Evolutionary conservation across 2,888 invertebrate genomes (phyloP).

Genomic region (Diarsia mendica): DNA sequence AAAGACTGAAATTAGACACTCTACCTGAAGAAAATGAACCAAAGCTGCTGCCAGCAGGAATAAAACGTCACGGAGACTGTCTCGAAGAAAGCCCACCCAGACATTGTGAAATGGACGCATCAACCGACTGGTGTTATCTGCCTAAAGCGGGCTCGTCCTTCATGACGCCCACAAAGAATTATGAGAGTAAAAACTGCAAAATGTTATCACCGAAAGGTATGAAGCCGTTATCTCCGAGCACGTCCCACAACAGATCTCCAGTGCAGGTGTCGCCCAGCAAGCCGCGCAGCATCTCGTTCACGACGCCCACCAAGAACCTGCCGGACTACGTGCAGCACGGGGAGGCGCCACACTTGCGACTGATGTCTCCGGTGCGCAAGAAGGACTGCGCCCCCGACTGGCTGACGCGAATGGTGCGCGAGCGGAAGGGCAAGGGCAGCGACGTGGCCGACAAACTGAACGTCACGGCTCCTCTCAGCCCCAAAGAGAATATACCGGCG

Average conservation of each 20-base stretch:
- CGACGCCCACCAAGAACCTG: conserved; percentile 92
- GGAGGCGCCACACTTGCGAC: conserved; percentile 93
- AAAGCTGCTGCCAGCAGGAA: conserved; percentile 69
- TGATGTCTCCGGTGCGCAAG: conserved; percentile 92
- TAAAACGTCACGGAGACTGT: conserved; percentile 79
- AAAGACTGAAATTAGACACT: conserved; percentile 73
- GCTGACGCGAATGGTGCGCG: conserved; percentile 88
- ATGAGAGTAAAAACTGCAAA: conserved; percentile 73
- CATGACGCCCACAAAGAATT: conserved; percentile 82
- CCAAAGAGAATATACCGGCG: conserved; percentile 74
- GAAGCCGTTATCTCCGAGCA: conserved; percentile 69
- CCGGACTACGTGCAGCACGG: conserved; percentile 95
- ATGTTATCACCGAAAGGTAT: conserved; percentile 76
- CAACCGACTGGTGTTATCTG: conserved; percentile 75
- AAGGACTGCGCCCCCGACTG: conserved; percentile 92
- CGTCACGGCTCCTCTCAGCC: conserved; percentile 70
- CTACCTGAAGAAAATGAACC: conserved; percentile 64
- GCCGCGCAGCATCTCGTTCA: conserved; percentile 73
- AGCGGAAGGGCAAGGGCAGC: conserved; percentile 64
- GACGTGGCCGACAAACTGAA: conserved; percentile 47
- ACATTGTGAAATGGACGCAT: conserved; percentile 56
- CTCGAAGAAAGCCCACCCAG: conserved; percentile 67
- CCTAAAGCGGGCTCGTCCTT: conserved; percentile 78
- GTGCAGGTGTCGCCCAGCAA: conserved; percentile 73
- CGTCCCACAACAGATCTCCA: conserved; percentile 67